These are phyloP conservation scores for Dioctria rufipes DNA, from an alignment of 2,888 invertebrate genomes.

Conservation along the genomic window DNA sequence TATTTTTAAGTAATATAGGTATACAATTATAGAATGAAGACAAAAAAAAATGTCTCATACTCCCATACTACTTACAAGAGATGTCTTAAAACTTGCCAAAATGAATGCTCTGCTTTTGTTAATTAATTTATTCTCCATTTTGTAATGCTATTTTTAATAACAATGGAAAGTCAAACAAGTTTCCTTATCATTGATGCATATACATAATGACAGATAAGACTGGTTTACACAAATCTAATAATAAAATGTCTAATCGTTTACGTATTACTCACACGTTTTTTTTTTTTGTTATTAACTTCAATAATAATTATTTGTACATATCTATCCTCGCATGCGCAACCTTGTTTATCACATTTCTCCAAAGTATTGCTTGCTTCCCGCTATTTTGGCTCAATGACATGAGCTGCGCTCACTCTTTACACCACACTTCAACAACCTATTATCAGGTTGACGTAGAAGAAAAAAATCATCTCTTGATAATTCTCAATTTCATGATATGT, in stretches of 20 bases:
- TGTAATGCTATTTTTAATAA: not conserved
- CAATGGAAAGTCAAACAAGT: not conserved
- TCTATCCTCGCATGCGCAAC: not conserved
- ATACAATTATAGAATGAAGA: too few relatives aligned
- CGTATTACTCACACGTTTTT: not conserved
- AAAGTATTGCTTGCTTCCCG: not conserved
- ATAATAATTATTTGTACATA: not conserved
- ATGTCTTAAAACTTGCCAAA: too few relatives aligned
- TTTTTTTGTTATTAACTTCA: not conserved
- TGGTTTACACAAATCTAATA: conserved; percentile 4
- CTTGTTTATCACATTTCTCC: conserved; percentile 13
- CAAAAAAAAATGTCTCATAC: too few relatives aligned
- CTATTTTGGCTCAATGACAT: not conserved
- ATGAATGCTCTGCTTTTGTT: not conserved
- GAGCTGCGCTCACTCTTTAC: not conserved
- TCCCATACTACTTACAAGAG: too few relatives aligned
- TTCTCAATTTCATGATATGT: not conserved
- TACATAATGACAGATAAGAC: not conserved
- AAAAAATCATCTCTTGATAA: not conserved
- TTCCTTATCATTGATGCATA: not conserved
- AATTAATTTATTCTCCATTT: not conserved
- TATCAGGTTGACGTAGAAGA: not conserved
- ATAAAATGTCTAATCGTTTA: not conserved
- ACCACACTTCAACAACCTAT: not conserved
- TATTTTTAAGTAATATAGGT: too few relatives aligned